Conservation (phyloP, 2,797 vertebrate genomes). For the Rousettus madagascariensis region DNA sequence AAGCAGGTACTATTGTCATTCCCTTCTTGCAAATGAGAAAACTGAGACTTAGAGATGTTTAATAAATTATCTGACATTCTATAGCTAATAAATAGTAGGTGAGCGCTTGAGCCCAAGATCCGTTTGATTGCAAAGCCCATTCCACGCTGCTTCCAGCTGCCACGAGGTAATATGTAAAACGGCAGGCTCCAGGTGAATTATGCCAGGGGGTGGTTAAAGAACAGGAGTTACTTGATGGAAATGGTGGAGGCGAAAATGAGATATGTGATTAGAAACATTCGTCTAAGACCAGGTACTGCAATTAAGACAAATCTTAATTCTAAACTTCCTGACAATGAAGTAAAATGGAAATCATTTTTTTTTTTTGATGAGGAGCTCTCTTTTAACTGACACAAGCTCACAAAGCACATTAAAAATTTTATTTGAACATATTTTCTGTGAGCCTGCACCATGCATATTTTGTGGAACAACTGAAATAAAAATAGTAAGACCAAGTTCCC, state of each 20-base stretch:
- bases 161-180: neutral
- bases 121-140: neutral
- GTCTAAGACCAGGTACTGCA: neutral
- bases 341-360: neutral
- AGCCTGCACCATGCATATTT: neutral
- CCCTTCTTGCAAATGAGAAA: neutral
- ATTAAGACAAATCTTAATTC: neutral
- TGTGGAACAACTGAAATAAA: neutral
- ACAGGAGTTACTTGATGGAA: neutral
- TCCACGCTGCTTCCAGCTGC: neutral
- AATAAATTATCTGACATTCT: neutral
- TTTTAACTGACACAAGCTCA: neutral
- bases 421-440: neutral
- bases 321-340: neutral
- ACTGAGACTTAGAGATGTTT: neutral
- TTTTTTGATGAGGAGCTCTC: neutral
- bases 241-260: neutral
- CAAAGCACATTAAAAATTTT: neutral
- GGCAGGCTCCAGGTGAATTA: neutral
- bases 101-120: neutral
- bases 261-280: neutral
- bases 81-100: neutral
- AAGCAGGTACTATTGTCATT: neutral
- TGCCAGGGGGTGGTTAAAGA: neutral
- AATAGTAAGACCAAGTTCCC: neutral